Evolutionary conservation across 1,140 invertebrate genomes (phyloP), one percentile per base, ranked within the genome.

Genomic region (Belonocnema kinseyi): DNA sequence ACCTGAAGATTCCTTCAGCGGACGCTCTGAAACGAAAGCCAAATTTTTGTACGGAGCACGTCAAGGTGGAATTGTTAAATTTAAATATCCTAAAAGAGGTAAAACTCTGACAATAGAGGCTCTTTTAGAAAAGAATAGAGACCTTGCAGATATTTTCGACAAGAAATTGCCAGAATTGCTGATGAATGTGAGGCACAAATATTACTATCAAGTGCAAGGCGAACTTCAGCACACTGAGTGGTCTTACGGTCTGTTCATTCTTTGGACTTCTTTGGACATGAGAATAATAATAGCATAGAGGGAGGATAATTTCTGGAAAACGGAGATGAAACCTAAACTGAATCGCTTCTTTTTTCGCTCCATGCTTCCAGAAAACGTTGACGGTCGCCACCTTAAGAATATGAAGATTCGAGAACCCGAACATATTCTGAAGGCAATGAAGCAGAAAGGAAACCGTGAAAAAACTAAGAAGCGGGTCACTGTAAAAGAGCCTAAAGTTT

Each of bases 171-270:
- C 53, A 52, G 26, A 54, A 81, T 6, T 61, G 13, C 10, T 85
- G 79, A 72, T 92, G 51, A 90, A 87, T 61, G 77, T 75, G 78
- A 85, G 73, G n/a, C 86, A 90, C 80, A n/a, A 78, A 21, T 90
- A 89, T 78, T 91, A 87, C 78, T 88, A 85, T 79, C 90, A 92
- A 81, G 77, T 90, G 40, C 88, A 90, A 76, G 88, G 88, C 17
- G 89, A 92, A 74, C 66, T 92, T 13, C 84, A 84, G 50, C 77
- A 91, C 0, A 89, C 86, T 7, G 76, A 82, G 17, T 50, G 85
- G 72, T 71, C 81, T 16, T 89, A 85, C 77, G 90, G 89, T 77
- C 83, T 90, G 56, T 89, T 91, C 81, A 81, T 82, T 40, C 70
- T 91, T 0, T 92, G 83, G 82, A 88, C 87, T 17, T 40, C 73